These are phyloP conservation scores for Daktulosphaira vitifoliae DNA, from an alignment of 1,140 invertebrate genomes.

Conservation along the genomic window DNA sequence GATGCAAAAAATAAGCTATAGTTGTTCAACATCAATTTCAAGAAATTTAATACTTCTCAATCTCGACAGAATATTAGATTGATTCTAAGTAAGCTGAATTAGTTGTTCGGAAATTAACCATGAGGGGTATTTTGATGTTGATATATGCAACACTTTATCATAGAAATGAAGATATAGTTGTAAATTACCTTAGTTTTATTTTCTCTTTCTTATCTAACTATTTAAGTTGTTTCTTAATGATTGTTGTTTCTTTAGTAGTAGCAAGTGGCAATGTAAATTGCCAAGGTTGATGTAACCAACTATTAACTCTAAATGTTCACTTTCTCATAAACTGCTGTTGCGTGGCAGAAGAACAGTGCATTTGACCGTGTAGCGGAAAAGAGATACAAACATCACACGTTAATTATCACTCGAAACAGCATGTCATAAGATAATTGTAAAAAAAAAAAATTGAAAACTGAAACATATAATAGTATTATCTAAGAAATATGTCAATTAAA, in stretches of 20 bases:
- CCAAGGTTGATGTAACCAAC: conserved; percentile 1
- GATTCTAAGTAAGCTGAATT: no score
- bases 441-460: conserved; percentile 6
- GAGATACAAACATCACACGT: not conserved
- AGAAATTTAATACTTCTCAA: no score
- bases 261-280: conserved; percentile 1
- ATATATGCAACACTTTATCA: no score
- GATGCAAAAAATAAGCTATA: no score
- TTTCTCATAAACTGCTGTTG: conserved; percentile 10
- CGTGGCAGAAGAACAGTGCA: not conserved
- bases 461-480: conserved; percentile 6
- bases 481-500: no score
- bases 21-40: no score
- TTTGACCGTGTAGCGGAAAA: not conserved
- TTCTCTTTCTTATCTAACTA: conserved; percentile 3
- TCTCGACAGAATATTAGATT: no score
- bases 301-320: conserved; percentile 8
- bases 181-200: conserved; percentile 30
- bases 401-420: not conserved
- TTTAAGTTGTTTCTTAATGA: conserved; percentile 24
- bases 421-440: not conserved
- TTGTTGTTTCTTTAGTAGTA: conserved; percentile 15
- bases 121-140: no score
- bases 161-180: not conserved
- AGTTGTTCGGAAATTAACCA: no score